phyloP scores from a whole-genome alignment of 2,888 invertebrate genomes.

The Campaea margaritaria region DNA sequence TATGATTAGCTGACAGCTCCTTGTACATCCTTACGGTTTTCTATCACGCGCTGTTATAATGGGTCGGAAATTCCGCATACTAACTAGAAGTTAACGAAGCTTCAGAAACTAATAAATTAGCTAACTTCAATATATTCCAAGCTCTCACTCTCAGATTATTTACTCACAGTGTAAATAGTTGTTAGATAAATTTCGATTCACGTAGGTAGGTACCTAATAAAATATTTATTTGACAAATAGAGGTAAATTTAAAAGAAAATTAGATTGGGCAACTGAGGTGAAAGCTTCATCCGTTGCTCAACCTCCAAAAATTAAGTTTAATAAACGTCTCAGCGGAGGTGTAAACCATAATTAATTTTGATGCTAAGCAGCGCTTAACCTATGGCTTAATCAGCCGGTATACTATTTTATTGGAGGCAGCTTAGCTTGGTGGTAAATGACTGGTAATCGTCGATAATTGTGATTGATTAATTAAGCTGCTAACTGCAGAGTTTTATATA shows the following conservation, averaged over 20 bases:
- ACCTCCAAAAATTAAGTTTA: constrained; percentile 34
- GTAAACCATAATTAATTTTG: constrained; percentile 39
- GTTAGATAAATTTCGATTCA: not conserved
- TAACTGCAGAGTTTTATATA: constrained; percentile 2
- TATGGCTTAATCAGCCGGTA: constrained; percentile 28
- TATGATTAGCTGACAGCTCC: constrained; percentile 29
- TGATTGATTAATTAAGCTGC: constrained; percentile 23
- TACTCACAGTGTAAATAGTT: no score
- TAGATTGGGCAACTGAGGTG: constrained; percentile 9
- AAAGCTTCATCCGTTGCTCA: constrained; percentile 26
- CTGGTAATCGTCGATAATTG: constrained; percentile 5
- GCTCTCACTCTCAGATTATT: no score
- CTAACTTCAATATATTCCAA: not conserved
- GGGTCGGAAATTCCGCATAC: no score
- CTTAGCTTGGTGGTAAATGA: constrained; percentile 10
- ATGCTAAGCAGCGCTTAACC: constrained; percentile 33
- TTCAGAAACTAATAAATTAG: not conserved
- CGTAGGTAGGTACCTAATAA: not conserved
- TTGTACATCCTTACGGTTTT: constrained; percentile 12
- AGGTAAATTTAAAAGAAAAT: not conserved
- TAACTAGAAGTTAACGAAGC: not conserved
- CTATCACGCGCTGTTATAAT: no score
- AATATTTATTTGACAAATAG: not conserved
- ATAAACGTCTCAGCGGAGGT: constrained; percentile 37
- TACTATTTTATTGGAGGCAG: constrained; percentile 32